Evolutionary conservation across 2,797 vertebrate species (phyloP), one percentile per base, ranked within the genome.

Genomic region (Lagocephalus sceleratus): DNA sequence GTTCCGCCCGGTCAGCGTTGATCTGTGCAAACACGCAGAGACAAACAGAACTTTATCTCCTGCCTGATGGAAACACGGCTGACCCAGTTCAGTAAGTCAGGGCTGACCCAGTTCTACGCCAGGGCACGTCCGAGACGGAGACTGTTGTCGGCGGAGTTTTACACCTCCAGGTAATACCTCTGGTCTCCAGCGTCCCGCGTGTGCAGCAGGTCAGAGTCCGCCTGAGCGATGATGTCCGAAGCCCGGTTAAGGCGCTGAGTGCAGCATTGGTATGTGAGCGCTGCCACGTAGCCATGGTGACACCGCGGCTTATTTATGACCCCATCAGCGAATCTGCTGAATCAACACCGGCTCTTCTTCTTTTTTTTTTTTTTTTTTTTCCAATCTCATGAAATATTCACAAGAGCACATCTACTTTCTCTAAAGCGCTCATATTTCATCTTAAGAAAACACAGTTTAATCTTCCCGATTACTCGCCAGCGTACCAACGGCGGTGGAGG

Each of bases 271-370:
- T 58, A 39, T 61, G 26, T 68, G 48, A 48, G 60, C 60, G 47
- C 17, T 16, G 26, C 45, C 40, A n/a, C 62, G 26, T 54, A 49
- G 39, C 56, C 56, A 38, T 32, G 51, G 20, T 68, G 61, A 68
- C 60, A 59, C 10, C 15, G 48, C 22, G 43, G 40, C 47, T 65
- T 67, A 65, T 78, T 75, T 73, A 69, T 71, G 60, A 53, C 55
- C 23, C 5, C 2, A 54, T 9, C 14, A 46, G 52, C 51, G 45
- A 68, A 60, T 57, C 62, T 45, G 32, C 60, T 71, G 54, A 68
- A 65, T 65, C 57, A 51, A 67, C 64, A 65, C 17, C 23, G 48
- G 26, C 29, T 29, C 23, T 5, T 1, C n/a, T 19, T 47, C 38
- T 22, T 21, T 35, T 51, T 29, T 26, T 5, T 1, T 20, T 19